These are phyloP conservation scores for Callionymus lyra DNA, from an alignment of 2,113 vertebrate genomes.

Conservation along the genomic window DNA sequence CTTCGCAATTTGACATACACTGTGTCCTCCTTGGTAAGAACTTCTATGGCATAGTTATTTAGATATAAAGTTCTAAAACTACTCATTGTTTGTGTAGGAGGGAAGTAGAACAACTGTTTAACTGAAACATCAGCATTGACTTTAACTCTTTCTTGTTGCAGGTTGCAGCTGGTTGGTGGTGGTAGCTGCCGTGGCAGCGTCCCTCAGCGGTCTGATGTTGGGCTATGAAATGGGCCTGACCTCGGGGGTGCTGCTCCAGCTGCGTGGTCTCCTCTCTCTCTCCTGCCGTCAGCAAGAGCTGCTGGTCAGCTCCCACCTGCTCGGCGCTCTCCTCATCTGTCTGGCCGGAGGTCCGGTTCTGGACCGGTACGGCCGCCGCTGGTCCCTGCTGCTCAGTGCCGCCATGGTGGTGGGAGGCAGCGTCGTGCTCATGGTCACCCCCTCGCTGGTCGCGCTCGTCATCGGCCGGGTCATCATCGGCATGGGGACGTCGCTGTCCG, in stretches of 20 bases:
- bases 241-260: constrained; percentile 87
- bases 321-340: constrained; percentile 82
- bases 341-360: constrained; percentile 79
- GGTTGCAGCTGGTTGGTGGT: constrained; percentile 76
- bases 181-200: constrained; percentile 73
- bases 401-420: constrained; percentile 75
- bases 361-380: constrained; percentile 82
- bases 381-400: constrained; percentile 77
- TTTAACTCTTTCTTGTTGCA: constrained; percentile 27
- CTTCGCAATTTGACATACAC: too few relatives aligned
- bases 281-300: constrained; percentile 85
- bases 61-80: too few relatives aligned
- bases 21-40: too few relatives aligned
- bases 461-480: constrained; percentile 79
- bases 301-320: constrained; percentile 80
- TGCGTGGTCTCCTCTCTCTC: constrained; percentile 71
- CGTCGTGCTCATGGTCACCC: constrained; percentile 62
- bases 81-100: too few relatives aligned
- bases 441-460: constrained; percentile 70
- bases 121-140: too few relatives aligned
- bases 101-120: too few relatives aligned
- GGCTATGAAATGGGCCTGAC: constrained; percentile 89
- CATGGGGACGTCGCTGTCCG: constrained; percentile 83
- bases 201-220: constrained; percentile 85
- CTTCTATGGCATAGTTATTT: too few relatives aligned